Percentiles rank a stretch among this genome's conserved stretches.
Evolutionary conservation across 2,113 vertebrate species (phyloP).

Genomic region (Thermophis baileyi): DNA sequence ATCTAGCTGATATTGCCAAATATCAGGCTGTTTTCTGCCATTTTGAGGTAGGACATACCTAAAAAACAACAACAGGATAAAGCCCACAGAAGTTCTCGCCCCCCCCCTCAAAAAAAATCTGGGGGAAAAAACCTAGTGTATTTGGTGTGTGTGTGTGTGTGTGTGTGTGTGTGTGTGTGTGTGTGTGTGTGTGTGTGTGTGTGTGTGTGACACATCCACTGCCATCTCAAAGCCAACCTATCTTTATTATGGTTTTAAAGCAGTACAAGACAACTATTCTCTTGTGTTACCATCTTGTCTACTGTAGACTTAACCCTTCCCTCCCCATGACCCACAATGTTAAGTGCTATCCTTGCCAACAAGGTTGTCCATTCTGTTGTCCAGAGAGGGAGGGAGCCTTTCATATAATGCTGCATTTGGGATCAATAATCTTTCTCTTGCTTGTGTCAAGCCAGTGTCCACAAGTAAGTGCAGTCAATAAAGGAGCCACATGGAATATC

Average conservation of each 20-base stretch:
- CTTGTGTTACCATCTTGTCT: background rate
- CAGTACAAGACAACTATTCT: background rate
- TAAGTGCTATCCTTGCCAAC: background rate
- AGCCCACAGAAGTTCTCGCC: background rate
- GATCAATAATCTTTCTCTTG: background rate
- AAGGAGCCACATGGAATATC: background rate
- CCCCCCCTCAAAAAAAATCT: background rate
- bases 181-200: too few relatives aligned
- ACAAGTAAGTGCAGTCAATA: background rate
- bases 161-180: too few relatives aligned
- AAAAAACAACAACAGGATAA: background rate
- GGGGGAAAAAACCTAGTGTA: background rate
- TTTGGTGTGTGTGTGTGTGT: background rate
- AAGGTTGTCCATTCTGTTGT: background rate
- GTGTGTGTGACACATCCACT: background rate
- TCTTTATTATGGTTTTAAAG: background rate
- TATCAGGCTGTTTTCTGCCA: background rate
- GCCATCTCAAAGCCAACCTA: background rate
- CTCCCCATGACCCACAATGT: background rate
- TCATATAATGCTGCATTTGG: background rate
- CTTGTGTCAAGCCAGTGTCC: background rate
- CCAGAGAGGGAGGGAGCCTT: background rate
- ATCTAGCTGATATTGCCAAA: background rate
- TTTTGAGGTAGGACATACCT: background rate
- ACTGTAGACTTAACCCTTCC: background rate